Evolutionary conservation across 2,888 invertebrate species (phyloP).

Genomic region (Nomada fabriciana): DNA sequence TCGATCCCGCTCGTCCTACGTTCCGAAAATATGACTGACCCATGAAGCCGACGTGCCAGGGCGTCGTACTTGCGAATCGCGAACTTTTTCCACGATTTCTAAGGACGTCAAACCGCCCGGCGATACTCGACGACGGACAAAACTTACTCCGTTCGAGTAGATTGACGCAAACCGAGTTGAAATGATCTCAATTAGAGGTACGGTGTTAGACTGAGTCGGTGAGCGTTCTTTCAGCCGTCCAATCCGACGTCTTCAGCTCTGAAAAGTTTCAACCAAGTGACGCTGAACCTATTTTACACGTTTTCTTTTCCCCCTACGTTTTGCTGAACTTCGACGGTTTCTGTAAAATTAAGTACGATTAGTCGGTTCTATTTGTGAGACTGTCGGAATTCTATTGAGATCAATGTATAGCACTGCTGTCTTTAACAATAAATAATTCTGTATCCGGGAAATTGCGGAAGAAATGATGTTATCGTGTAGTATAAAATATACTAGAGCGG

Average conservation of each 20-base stretch:
- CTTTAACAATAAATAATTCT: too few relatives aligned
- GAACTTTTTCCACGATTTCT: neutral
- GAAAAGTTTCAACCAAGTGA: constrained; percentile 13
- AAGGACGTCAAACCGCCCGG: neutral
- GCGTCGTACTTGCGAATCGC: neutral
- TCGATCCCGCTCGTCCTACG: neutral
- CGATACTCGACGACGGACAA: constrained; percentile 48
- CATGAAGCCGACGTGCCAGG: neutral
- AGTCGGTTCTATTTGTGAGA: neutral
- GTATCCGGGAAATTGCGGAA: too few relatives aligned
- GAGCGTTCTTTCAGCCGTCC: constrained; percentile 48
- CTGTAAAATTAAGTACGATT: neutral
- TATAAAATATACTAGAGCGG: too few relatives aligned
- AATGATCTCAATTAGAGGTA: constrained; percentile 71
- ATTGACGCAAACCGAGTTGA: constrained; percentile 74
- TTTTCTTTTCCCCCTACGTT: neutral
- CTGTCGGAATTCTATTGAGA: too few relatives aligned
- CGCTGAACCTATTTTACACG: neutral
- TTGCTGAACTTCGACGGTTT: neutral
- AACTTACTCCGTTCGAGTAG: constrained; percentile 61
- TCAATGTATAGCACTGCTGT: too few relatives aligned
- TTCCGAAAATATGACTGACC: neutral
- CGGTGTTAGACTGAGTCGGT: constrained; percentile 52
- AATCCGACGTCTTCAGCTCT: constrained; percentile 35
- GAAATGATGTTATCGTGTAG: too few relatives aligned